Conservation (phyloP, 1,140 invertebrate genomes). For the Panonychus citri region DNA sequence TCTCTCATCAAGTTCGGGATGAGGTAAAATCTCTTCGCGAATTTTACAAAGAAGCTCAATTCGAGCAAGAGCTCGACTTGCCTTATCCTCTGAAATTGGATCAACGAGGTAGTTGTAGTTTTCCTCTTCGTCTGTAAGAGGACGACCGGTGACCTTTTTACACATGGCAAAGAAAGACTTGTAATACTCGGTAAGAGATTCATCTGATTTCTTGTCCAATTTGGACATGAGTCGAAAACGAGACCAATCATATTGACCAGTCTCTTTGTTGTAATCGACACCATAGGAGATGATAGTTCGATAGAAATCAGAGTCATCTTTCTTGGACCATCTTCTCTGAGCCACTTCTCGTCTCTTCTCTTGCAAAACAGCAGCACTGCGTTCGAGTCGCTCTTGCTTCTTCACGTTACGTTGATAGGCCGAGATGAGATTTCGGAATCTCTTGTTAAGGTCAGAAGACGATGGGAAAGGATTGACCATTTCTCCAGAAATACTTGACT, state of each 20-base stretch:
- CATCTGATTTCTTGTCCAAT: conserved; percentile 78
- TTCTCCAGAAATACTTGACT: background rate
- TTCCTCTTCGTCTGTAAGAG: conserved; percentile 53
- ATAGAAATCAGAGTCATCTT: conserved; percentile 89
- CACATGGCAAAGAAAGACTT: conserved; percentile 87
- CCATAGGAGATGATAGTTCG: conserved; percentile 84
- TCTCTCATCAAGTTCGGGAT: conserved; percentile 64
- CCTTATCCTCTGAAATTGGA: conserved; percentile 41
- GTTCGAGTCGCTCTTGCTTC: conserved; percentile 66
- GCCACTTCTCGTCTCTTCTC: conserved; percentile 47
- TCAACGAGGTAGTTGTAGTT: conserved; percentile 30
- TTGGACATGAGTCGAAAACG: conserved; percentile 71
- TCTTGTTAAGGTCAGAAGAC: conserved; percentile 76
- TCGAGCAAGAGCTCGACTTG: conserved; percentile 50
- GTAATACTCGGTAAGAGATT: conserved; percentile 84
- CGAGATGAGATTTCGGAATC: conserved; percentile 76
- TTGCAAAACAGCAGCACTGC: conserved; percentile 59
- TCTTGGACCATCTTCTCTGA: conserved; percentile 59
- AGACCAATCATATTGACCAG: conserved; percentile 66
- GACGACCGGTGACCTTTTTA: conserved; percentile 60
- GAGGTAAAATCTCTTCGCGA: conserved; percentile 61
- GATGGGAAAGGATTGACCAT: conserved; percentile 45
- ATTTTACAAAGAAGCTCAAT: conserved; percentile 75
- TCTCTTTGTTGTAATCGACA: conserved; percentile 61
- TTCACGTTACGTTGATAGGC: conserved; percentile 74